phyloP scores from a whole-genome alignment of 1,140 invertebrate genomes.

The Leguminivora glycinivorella region DNA sequence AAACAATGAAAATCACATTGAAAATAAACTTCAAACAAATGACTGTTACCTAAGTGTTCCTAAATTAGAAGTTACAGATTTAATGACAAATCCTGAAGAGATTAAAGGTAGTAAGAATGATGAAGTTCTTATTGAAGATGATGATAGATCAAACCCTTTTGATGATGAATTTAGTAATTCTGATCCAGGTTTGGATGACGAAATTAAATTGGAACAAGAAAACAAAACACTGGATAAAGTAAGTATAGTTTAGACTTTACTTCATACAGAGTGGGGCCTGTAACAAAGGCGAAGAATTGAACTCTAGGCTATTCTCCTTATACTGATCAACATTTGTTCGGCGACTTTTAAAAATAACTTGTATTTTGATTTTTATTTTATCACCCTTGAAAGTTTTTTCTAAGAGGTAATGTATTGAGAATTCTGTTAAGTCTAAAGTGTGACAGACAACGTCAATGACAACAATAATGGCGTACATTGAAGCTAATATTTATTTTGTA shows the following conservation, averaged over 20 bases:
- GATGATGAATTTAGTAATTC: neutral
- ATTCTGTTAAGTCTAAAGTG: too few species aligned
- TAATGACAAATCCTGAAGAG: neutral
- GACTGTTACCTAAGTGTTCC: neutral
- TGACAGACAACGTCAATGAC: too few species aligned
- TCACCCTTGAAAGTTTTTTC: too few species aligned
- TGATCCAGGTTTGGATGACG: neutral
- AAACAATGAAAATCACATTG: conserved; percentile 16
- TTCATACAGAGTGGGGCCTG: too few species aligned
- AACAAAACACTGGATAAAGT: neutral
- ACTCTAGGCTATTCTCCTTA: too few species aligned
- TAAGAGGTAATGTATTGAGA: too few species aligned
- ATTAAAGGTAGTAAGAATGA: neutral
- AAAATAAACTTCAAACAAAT: neutral
- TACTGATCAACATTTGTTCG: too few species aligned
- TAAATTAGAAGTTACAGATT: neutral
- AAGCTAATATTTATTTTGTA: too few species aligned
- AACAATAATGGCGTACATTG: too few species aligned
- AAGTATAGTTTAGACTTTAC: neutral
- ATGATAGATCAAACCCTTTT: neutral
- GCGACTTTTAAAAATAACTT: too few species aligned
- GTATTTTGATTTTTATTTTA: too few species aligned
- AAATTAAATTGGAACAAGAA: neutral
- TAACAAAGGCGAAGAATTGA: too few species aligned
- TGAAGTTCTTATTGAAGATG: neutral